phyloP scores from a whole-genome alignment of 2,797 vertebrate genomes.

The Sebastes ruberrimus region DNA sequence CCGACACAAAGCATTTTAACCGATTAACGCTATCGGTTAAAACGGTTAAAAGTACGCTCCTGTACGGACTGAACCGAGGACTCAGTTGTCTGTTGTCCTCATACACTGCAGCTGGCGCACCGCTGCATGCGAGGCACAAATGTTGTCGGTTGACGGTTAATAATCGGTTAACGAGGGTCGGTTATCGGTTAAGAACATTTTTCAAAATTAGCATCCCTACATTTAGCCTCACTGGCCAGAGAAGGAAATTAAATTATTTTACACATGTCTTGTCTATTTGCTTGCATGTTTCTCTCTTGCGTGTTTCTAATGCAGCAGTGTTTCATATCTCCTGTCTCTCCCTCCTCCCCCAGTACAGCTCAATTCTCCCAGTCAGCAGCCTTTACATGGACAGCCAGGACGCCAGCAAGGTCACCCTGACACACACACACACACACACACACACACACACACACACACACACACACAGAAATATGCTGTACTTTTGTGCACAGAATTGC shows the following conservation, averaged over 20 bases:
- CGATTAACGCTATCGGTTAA: no score
- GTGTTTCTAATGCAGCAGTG: slow-evolving; percentile 6
- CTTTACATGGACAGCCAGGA: slow-evolving; percentile 33
- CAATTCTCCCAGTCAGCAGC: slow-evolving; percentile 68
- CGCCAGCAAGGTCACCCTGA: slow-evolving; percentile 64
- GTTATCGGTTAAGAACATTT: no score
- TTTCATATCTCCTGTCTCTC: not conserved
- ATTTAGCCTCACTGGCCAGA: not conserved
- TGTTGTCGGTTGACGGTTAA: no score
- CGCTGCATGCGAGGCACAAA: no score
- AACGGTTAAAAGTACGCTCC: no score
- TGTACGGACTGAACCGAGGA: no score
- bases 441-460: not conserved
- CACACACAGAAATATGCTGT: not conserved
- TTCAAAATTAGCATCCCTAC: no score
- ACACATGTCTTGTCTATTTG: not conserved
- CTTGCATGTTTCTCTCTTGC: not conserved
- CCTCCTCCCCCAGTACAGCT: slow-evolving; percentile 33
- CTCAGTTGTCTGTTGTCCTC: no score
- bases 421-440: slow-evolving; percentile 18
- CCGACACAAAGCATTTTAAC: no score
- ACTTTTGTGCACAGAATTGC: not conserved
- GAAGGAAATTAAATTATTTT: not conserved
- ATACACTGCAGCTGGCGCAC: no score
- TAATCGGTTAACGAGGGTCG: no score